Percentiles rank a stretch among this genome's conserved stretches.
phyloP scores from a whole-genome alignment of 2,797 vertebrate species.

The Limosa lapponica region DNA sequence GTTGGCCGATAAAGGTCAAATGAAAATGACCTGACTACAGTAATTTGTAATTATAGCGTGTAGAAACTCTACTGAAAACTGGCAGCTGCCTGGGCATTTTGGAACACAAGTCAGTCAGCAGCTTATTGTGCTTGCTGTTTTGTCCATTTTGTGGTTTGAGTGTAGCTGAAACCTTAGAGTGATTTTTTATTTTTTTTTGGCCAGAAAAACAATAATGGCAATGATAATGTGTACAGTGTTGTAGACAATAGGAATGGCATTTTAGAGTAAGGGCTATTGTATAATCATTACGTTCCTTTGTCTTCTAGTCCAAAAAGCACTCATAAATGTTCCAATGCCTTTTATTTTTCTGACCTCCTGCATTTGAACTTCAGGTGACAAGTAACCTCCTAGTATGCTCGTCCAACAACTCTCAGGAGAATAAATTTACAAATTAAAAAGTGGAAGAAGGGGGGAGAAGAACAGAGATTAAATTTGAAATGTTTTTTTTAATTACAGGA shows the following conservation, averaged over 20 bases:
- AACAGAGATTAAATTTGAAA: background rate
- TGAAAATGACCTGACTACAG: background rate
- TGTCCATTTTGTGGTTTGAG: background rate
- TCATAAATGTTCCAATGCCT: background rate
- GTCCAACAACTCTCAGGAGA: background rate
- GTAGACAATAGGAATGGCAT: background rate
- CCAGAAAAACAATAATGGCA: background rate
- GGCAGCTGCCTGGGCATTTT: background rate
- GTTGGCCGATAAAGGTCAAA: background rate
- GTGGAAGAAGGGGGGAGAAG: accelerated
- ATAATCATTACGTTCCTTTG: background rate
- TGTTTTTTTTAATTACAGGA: background rate
- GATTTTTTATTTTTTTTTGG: background rate
- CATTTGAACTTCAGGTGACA: background rate
- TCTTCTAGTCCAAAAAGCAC: background rate
- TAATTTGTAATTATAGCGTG: background rate
- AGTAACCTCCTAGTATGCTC: background rate
- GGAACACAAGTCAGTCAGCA: background rate
- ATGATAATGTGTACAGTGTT: background rate
- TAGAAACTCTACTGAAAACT: background rate
- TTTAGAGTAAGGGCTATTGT: background rate
- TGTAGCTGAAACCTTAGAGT: background rate
- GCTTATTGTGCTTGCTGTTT: background rate
- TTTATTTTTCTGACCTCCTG: background rate
- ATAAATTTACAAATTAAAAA: background rate